Evolutionary conservation across 2,888 invertebrate genomes (phyloP).

Genomic region (Parthenolecanium corni): DNA sequence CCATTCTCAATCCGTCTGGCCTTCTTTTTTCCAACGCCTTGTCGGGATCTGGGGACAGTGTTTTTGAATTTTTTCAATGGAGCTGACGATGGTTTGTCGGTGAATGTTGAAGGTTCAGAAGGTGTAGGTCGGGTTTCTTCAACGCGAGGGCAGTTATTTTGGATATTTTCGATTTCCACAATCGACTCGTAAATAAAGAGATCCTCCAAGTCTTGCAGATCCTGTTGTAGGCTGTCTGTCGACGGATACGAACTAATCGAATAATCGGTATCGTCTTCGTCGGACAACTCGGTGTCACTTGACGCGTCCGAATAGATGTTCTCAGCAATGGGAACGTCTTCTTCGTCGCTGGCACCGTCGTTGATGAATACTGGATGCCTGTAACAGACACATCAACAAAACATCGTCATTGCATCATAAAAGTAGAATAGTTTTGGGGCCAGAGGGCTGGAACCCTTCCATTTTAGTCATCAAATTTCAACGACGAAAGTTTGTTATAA

Average conservation of each 20-base stretch:
- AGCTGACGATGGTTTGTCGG: not conserved
- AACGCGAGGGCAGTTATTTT: not conserved
- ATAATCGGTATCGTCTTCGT: not conserved
- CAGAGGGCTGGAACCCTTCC: too few relatives aligned
- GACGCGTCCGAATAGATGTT: constrained; percentile 11
- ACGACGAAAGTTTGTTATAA: too few relatives aligned
- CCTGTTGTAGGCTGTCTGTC: not conserved
- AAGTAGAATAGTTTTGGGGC: too few relatives aligned
- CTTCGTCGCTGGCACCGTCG: constrained; percentile 1
- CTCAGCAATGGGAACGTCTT: not conserved
- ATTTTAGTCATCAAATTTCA: too few relatives aligned
- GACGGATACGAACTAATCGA: not conserved
- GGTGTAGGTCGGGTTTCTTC: not conserved
- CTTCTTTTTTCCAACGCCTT: constrained; percentile 29
- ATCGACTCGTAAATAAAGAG: not conserved
- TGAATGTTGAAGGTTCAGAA: not conserved
- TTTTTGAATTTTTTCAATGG: constrained; percentile 8
- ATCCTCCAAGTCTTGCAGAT: not conserved
- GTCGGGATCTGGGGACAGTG: not conserved
- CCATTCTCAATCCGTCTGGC: constrained; percentile 27
- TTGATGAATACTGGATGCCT: constrained; percentile 2
- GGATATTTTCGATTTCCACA: not conserved
- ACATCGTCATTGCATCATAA: too few relatives aligned
- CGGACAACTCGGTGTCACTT: constrained; percentile 3
- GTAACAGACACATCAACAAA: too few relatives aligned